Evolutionary conservation across 2,113 vertebrate genomes (phyloP).

Genomic region (Pandion haliaetus): DNA sequence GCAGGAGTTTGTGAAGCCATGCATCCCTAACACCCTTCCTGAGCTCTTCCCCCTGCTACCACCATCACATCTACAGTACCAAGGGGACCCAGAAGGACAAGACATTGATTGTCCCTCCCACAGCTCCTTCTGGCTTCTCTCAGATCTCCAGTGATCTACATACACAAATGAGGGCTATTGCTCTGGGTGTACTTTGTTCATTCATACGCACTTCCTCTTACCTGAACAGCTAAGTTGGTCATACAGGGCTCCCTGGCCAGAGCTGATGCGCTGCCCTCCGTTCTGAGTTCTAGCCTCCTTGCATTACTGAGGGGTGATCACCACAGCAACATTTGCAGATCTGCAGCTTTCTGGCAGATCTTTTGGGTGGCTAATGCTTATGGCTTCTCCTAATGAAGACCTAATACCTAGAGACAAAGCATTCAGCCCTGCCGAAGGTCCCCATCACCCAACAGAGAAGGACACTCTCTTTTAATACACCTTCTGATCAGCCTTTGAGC

Average conservation of each 20-base stretch:
- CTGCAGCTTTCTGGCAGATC: background rate
- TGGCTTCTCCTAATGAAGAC: background rate
- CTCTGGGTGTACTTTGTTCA: background rate
- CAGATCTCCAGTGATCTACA: background rate
- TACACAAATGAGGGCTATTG: background rate
- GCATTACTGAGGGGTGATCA: background rate
- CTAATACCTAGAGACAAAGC: background rate
- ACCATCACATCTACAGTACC: background rate
- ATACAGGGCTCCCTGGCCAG: background rate
- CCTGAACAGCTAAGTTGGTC: background rate
- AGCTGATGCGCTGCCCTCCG: background rate
- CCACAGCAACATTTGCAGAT: background rate
- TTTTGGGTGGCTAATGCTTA: background rate
- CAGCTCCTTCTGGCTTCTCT: background rate
- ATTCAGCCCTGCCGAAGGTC: background rate
- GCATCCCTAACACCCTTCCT: background rate
- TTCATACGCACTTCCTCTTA: background rate
- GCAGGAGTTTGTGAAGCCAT: background rate
- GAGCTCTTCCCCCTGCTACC: background rate
- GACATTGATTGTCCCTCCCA: background rate
- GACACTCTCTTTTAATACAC: background rate
- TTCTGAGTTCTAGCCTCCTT: background rate
- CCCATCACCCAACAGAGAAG: background rate
- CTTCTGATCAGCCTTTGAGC: background rate
- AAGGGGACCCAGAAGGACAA: background rate